Conservation (phyloP, 2,888 invertebrate genomes). For the Parascotia fuliginaria region DNA sequence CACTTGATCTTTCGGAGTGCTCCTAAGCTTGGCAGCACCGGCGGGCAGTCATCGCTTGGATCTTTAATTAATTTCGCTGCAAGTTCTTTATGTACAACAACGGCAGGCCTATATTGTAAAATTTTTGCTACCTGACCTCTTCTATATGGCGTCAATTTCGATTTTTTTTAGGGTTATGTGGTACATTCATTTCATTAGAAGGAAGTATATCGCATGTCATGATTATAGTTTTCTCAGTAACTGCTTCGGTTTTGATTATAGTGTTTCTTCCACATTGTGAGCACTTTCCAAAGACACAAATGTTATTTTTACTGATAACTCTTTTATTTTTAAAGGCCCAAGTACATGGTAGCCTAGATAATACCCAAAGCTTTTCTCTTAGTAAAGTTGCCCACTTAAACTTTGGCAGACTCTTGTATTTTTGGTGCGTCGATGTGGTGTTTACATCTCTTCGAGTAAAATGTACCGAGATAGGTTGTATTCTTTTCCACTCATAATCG, state of each 20-base stretch:
- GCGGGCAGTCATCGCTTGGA: slow-evolving; percentile 22
- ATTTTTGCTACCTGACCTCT: slow-evolving; percentile 26
- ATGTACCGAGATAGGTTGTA: slow-evolving; percentile 23
- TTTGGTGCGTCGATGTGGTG: slow-evolving; percentile 23
- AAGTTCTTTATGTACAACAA: too few relatives aligned
- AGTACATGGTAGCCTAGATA: too few relatives aligned
- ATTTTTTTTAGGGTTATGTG: slow-evolving; percentile 29
- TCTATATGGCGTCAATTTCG: slow-evolving; percentile 28
- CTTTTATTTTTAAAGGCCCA: slow-evolving; percentile 22
- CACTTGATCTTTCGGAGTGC: slow-evolving; percentile 26
- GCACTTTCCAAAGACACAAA: slow-evolving; percentile 27
- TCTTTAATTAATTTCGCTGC: slow-evolving; percentile 26
- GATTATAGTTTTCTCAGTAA: slow-evolving; percentile 24
- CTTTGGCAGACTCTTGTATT: too few relatives aligned
- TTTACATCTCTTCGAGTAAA: slow-evolving; percentile 24
- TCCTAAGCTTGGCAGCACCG: slow-evolving; percentile 28
- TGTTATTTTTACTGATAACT: too few relatives aligned
- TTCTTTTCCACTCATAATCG: slow-evolving; percentile 24
- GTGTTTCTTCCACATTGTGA: slow-evolving; percentile 24
- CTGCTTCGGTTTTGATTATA: slow-evolving; percentile 24
- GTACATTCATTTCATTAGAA: slow-evolving; percentile 24
- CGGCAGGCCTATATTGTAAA: slow-evolving; percentile 26
- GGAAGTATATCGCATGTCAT: slow-evolving; percentile 24
- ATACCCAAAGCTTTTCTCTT: slow-evolving; percentile 27
- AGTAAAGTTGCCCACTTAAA: slow-evolving; percentile 26